These are phyloP conservation scores for Florisuga fusca DNA, from an alignment of 2,797 vertebrate genomes.

Conservation along the genomic window DNA sequence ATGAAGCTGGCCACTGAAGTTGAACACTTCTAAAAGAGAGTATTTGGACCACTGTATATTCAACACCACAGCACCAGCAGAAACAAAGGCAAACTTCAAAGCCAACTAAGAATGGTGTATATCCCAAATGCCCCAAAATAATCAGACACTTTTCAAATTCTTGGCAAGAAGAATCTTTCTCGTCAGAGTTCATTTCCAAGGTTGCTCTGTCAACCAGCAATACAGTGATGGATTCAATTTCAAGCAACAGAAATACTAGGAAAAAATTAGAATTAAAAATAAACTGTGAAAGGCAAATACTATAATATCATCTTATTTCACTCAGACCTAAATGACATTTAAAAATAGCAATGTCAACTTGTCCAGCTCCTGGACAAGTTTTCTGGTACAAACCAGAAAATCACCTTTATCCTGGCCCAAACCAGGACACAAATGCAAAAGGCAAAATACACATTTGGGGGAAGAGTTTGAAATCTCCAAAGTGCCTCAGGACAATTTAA, in stretches of 20 bases:
- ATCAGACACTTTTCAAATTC: neutral
- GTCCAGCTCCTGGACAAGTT: no score
- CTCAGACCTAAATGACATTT: neutral
- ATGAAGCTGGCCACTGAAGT: neutral
- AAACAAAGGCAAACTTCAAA: neutral
- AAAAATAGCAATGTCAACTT: neutral
- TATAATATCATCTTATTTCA: neutral
- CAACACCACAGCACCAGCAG: neutral
- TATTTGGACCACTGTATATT: neutral
- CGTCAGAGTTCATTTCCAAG: neutral
- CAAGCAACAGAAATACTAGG: neutral
- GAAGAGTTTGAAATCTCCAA: neutral
- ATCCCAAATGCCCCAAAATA: neutral
- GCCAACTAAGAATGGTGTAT: neutral
- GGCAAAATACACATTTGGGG: neutral
- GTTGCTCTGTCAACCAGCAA: neutral
- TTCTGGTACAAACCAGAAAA: no score
- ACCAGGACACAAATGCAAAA: no score
- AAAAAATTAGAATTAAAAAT: constrained; percentile 24
- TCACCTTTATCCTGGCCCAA: no score
- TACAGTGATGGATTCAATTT: neutral
- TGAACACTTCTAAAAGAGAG: neutral
- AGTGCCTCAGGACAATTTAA: neutral
- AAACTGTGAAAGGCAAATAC: constrained; percentile 13
- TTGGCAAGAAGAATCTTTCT: neutral